phyloP scores from a whole-genome alignment of 2,797 vertebrate genomes.

The Cossypha dichroa region DNA sequence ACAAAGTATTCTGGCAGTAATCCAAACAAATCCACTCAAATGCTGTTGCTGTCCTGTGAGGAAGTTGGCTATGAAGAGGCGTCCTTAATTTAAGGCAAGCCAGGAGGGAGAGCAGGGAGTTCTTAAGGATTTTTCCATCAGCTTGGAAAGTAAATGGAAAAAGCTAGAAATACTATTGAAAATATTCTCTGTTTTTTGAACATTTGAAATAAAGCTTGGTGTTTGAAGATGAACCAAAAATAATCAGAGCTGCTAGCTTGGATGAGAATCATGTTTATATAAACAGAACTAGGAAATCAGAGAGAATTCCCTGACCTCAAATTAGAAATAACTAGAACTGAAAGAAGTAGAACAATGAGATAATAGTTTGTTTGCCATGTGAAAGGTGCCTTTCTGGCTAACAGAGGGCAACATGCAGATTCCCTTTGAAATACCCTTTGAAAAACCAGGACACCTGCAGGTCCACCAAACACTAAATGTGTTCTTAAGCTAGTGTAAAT shows the following conservation, averaged over 20 bases:
- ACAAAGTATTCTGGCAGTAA: background rate
- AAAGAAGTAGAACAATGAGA: background rate
- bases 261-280: background rate
- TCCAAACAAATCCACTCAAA: constrained; percentile 30
- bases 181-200: background rate
- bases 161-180: background rate
- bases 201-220: background rate
- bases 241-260: background rate
- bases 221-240: background rate
- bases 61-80: background rate
- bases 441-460: background rate
- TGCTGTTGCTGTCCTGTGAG: background rate
- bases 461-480: background rate
- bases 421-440: background rate
- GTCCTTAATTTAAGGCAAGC: constrained; percentile 17
- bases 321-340: background rate
- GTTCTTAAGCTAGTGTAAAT: background rate
- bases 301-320: background rate
- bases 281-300: background rate
- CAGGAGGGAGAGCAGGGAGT: background rate
- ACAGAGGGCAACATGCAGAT: background rate
- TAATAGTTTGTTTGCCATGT: background rate
- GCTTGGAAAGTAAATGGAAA: background rate
- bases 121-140: background rate
- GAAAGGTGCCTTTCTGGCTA: background rate